Percentiles rank a stretch among this genome's conserved stretches.
Evolutionary conservation across 1,140 invertebrate species (phyloP).

Genomic region (Neodiprion pinetum): DNA sequence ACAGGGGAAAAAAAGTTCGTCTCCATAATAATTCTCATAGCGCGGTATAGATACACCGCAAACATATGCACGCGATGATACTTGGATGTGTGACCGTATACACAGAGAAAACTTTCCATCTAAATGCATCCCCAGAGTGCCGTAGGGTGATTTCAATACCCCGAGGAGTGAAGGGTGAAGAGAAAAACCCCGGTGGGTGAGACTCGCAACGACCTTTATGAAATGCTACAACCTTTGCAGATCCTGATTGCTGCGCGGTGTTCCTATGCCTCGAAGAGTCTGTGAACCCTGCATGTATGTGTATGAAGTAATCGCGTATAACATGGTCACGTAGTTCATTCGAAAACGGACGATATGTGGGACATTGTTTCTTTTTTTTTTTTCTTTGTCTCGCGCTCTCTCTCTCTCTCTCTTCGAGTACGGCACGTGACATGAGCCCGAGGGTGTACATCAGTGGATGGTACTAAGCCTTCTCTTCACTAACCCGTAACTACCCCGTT

Average conservation of each 20-base stretch:
- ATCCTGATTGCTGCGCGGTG: slow-evolving; percentile 41
- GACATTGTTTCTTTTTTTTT: background rate
- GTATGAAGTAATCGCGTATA: background rate
- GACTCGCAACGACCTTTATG: slow-evolving; percentile 44
- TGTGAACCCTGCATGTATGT: background rate
- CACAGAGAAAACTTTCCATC: background rate
- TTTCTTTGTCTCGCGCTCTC: background rate
- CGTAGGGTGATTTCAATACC: slow-evolving; percentile 45
- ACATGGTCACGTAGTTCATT: no score
- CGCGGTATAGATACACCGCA: background rate
- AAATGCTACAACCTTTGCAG: slow-evolving; percentile 54
- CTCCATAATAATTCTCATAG: no score
- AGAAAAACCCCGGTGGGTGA: slow-evolving; percentile 14
- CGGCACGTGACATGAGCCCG: background rate
- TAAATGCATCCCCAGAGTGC: background rate
- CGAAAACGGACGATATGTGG: background rate
- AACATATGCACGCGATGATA: background rate
- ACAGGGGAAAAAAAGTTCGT: no score
- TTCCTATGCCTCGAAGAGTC: slow-evolving; percentile 15
- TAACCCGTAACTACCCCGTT: background rate
- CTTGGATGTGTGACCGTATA: background rate
- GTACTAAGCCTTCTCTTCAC: background rate
- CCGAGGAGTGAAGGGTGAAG: slow-evolving; percentile 33
- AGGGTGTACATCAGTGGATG: background rate
- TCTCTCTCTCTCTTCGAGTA: background rate